Base-by-base conservation (phyloP, 2,797 vertebrate genomes). In the Trachurus trachurus region DNA sequence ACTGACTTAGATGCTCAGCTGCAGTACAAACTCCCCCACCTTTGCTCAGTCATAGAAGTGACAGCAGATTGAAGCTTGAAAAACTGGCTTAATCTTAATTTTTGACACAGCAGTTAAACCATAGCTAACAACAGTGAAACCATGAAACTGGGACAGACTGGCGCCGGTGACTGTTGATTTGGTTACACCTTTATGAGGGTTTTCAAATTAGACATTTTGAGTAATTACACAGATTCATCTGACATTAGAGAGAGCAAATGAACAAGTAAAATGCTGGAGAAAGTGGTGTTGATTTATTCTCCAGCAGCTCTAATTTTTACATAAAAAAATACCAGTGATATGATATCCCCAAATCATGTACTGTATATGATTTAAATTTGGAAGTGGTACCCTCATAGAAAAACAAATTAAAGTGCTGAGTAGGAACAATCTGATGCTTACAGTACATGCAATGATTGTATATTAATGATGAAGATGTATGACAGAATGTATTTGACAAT, bases 401-500 rank as follows among this genome's bases (percentile, higher is more conserved):
- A 74, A 44, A 40, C 15, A 54, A 34, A 58, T n/a, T 9, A 1
- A 73, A 77, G 40, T 17, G 54, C 53, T 61, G 40, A 72, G 22
- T 42, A 11, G 34, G 45, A 74, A 60, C 13, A 22, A 71, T 65
- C 17, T 16, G 56, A 74, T 4, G 22, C 40, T 15, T 39, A 39
- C 15, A 49, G 44, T 82, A 58, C n/a, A 52, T 62, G 52, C 74
- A 26, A 21, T 74, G 81, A 86, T 78, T 68, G 71, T 77, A 72
- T 82, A 39, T 50, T 68, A 64, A 70, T 45, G 69, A 83, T 82
- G 81, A 89, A 77, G 72, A 74, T 37, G 4, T 52, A 50, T 66
- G 21, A 56, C 42, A 61, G 82, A 88, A 89, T 88, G 82, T 91
- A 83, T 88, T 73, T 80, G 88, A 94, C 90, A 90, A 87, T 93